These are phyloP conservation scores for Pseudococcus longispinus DNA, from an alignment of 2,888 invertebrate species.

Conservation along the genomic window DNA sequence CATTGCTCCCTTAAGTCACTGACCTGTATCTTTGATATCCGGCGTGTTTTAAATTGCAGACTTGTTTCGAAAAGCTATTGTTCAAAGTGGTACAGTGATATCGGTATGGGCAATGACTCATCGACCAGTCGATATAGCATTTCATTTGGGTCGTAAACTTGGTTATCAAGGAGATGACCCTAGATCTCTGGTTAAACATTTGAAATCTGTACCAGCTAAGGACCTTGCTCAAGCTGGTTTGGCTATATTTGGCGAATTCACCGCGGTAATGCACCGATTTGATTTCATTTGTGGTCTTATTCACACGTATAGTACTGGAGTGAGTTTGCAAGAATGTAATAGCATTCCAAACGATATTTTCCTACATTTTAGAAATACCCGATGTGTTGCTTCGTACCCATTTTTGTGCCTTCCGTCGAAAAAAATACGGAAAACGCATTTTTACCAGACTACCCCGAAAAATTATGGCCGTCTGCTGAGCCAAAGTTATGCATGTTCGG, in stretches of 20 bases:
- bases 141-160: slow-evolving; percentile 15
- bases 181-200: background rate
- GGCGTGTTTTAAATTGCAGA: background rate
- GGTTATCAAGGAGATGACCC: slow-evolving; percentile 35
- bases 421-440: background rate
- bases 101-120: background rate
- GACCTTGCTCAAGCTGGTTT: slow-evolving; percentile 48
- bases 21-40: background rate
- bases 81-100: slow-evolving; percentile 59
- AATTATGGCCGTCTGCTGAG: slow-evolving; percentile 64
- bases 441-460: slow-evolving; percentile 31
- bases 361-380: background rate
- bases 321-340: no score
- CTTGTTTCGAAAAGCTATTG: slow-evolving; percentile 56
- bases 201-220: background rate
- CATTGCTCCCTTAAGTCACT: background rate
- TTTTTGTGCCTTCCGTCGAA: slow-evolving; percentile 30
- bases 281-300: no score
- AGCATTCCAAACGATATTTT: background rate
- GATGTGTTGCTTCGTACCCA: background rate
- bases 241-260: background rate
- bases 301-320: no score
- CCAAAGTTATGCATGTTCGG: slow-evolving; percentile 78
- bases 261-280: background rate
- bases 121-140: slow-evolving; percentile 13